phyloP scores from a whole-genome alignment of 2,797 vertebrate species.

The Periparus ater region DNA sequence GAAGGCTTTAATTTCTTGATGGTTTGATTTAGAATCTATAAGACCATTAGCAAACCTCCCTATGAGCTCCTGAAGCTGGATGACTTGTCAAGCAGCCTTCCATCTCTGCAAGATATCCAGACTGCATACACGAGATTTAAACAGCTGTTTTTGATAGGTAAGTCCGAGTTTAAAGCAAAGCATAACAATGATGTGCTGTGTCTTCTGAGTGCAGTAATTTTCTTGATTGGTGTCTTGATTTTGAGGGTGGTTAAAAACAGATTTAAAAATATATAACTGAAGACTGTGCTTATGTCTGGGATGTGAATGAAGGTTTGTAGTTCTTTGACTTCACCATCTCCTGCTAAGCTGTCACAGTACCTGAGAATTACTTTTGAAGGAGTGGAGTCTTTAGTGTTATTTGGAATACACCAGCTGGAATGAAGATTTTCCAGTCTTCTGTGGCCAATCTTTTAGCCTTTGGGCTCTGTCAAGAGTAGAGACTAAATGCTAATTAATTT shows the following conservation, averaged over 20 bases:
- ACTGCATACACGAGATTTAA: constrained; percentile 85
- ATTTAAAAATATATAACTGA: not conserved
- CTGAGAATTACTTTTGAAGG: not conserved
- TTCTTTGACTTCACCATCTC: not conserved
- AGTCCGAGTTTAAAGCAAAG: constrained; percentile 42
- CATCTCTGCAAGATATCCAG: constrained; percentile 85
- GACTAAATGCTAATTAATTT: not conserved
- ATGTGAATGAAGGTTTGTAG: not conserved
- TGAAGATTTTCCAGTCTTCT: not conserved
- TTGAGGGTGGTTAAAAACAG: not conserved
- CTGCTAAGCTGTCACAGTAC: not conserved
- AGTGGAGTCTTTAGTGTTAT: not conserved
- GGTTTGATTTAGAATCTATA: constrained; percentile 75
- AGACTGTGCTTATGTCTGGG: not conserved
- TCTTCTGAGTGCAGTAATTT: not conserved
- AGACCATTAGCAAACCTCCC: constrained; percentile 78
- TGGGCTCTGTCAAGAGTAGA: not conserved
- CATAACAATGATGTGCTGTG: not conserved
- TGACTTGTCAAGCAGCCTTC: constrained; percentile 83
- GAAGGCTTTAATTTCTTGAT: constrained; percentile 48
- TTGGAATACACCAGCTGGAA: not conserved
- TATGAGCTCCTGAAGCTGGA: constrained; percentile 82
- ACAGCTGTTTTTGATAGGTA: constrained; percentile 87
- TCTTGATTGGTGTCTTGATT: not conserved
- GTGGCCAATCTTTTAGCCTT: not conserved